phyloP scores from a whole-genome alignment of 2,797 vertebrate genomes.

The Rhynchonycteris naso region DNA sequence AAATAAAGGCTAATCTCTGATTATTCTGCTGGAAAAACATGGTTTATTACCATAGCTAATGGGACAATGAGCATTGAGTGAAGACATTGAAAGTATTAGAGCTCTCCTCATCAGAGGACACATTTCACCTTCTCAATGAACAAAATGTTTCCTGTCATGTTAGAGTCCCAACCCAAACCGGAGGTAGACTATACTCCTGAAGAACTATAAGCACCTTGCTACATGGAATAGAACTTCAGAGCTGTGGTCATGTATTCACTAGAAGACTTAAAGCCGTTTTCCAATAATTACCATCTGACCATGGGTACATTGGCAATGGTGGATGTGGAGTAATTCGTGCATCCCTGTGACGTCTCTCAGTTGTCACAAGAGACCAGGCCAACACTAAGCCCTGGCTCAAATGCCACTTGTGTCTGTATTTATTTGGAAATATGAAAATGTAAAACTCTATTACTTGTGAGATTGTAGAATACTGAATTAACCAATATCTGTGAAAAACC shows the following conservation, averaged over 20 bases:
- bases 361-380: background rate
- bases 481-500: background rate
- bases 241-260: background rate
- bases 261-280: background rate
- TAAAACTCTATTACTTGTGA: background rate
- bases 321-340: background rate
- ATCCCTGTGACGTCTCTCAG: background rate
- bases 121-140: constrained; percentile 10
- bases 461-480: background rate
- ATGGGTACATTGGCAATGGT: background rate
- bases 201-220: background rate
- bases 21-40: constrained; percentile 33
- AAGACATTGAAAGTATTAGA: background rate
- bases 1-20: background rate
- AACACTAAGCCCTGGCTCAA: background rate
- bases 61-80: background rate
- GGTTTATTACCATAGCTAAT: background rate
- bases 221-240: background rate
- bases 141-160: background rate
- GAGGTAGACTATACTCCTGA: background rate
- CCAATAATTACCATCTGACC: background rate
- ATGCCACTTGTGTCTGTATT: background rate
- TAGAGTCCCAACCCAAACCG: background rate
- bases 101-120: background rate
- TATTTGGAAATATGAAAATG: constrained; percentile 13